These are phyloP conservation scores for Cephus spinipes DNA, from an alignment of 2,888 invertebrate genomes.

Conservation along the genomic window DNA sequence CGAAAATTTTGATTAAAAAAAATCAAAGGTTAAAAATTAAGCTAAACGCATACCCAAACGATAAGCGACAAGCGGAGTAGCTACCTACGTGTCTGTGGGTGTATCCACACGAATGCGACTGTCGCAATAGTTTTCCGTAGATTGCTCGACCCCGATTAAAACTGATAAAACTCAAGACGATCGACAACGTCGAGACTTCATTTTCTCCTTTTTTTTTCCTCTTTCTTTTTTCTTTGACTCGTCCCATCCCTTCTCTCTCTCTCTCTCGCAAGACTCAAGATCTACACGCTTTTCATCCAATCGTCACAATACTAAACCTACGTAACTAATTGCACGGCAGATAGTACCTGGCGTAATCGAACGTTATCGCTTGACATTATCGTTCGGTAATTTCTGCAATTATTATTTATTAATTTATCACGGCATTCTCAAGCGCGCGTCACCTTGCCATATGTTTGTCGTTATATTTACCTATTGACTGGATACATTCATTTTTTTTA, in stretches of 20 bases:
- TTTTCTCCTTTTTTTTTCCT: not conserved
- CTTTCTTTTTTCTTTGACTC: not conserved
- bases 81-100: not conserved
- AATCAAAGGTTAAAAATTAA: not conserved
- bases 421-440: conserved; percentile 1
- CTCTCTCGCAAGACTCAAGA: not conserved
- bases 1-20: too few relatives aligned
- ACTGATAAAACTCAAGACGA: not conserved
- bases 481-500: not conserved
- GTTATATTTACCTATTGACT: not conserved
- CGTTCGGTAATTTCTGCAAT: conserved; percentile 11
- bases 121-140: conserved; percentile 4
- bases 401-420: conserved; percentile 13
- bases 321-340: not conserved
- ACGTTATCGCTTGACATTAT: not conserved
- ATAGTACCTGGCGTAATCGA: not conserved
- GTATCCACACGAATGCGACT: not conserved
- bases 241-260: not conserved
- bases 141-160: conserved; percentile 1
- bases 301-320: not conserved
- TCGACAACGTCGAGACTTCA: not conserved
- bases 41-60: not conserved
- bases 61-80: not conserved
- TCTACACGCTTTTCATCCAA: not conserved
- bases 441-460: not conserved